Percentiles rank a stretch among this genome's conserved stretches.
Conservation (phyloP, 1,140 invertebrate species). For the Sarcophaga peregrina region DNA sequence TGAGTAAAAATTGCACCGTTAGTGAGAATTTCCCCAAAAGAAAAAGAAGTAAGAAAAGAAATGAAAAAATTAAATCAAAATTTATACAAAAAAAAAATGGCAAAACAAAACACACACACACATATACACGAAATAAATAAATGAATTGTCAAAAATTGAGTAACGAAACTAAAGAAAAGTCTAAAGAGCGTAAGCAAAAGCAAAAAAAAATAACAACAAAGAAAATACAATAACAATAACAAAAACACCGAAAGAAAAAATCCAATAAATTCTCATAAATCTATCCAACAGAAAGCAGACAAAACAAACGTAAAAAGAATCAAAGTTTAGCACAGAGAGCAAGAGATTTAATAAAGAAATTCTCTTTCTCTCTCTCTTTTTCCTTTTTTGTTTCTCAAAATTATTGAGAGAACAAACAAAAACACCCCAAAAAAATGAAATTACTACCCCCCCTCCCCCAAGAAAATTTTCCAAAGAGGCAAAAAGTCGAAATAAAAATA, state of each 20-base stretch:
- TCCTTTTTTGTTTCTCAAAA: too few relatives aligned
- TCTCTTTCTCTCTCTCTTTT: too few relatives aligned
- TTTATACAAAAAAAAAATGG: slow-evolving; percentile 44
- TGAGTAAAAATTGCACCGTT: background rate
- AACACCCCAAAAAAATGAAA: slow-evolving; percentile 31
- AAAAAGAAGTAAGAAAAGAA: too few relatives aligned
- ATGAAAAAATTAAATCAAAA: slow-evolving; percentile 38
- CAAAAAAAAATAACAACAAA: slow-evolving; percentile 43
- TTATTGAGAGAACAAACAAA: slow-evolving; percentile 44
- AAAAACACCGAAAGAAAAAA: background rate
- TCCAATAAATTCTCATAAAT: slow-evolving; percentile 16
- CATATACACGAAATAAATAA: background rate
- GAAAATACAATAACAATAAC: background rate
- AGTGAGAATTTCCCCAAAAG: background rate
- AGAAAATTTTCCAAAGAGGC: background rate
- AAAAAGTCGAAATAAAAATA: background rate
- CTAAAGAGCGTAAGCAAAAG: slow-evolving; percentile 48
- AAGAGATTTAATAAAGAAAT: background rate
- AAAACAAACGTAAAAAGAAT: slow-evolving; percentile 26
- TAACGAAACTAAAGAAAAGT: background rate
- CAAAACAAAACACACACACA: slow-evolving; percentile 33
- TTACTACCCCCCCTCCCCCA: background rate
- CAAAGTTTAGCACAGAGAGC: slow-evolving; percentile 25
- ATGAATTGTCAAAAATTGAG: background rate
- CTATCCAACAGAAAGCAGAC: slow-evolving; percentile 46